Conservation (phyloP, 2,888 invertebrate genomes). For the Drosophila tripunctata region DNA sequence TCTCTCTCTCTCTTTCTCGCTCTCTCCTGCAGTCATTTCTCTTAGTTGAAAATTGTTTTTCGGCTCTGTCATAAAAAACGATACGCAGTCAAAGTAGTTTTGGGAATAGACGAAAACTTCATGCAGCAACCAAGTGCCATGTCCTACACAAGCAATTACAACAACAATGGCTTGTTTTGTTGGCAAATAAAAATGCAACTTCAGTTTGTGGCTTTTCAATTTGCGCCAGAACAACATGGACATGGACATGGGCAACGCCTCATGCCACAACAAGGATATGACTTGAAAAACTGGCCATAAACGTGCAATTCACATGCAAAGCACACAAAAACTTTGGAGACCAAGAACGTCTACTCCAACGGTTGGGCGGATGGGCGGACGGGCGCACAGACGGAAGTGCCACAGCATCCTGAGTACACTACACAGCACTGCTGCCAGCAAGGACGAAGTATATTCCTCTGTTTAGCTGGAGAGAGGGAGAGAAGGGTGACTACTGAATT, state of each 20-base stretch:
- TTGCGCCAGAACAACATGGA: constrained; percentile 45
- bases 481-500: constrained; percentile 49
- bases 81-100: constrained; percentile 44
- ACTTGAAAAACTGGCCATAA: constrained; percentile 62
- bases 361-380: too few relatives aligned
- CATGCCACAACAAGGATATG: constrained; percentile 33
- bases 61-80: constrained; percentile 17
- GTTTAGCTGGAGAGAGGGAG: neutral
- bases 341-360: constrained; percentile 19
- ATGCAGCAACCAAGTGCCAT: constrained; percentile 42
- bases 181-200: constrained; percentile 74
- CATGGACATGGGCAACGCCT: too few relatives aligned
- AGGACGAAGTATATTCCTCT: constrained; percentile 21
- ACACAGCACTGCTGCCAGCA: neutral
- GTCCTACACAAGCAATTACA: constrained; percentile 75
- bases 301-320: constrained; percentile 80
- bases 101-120: constrained; percentile 29
- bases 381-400: constrained; percentile 60
- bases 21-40: too few relatives aligned
- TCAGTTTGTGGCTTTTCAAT: constrained; percentile 72
- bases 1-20: too few relatives aligned
- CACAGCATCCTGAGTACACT: constrained; percentile 59
- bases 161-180: constrained; percentile 59
- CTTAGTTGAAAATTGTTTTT: constrained; percentile 11
- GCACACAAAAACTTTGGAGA: constrained; percentile 54